Evolutionary conservation across 1,140 invertebrate genomes (phyloP), one percentile per base, ranked within the genome.

Genomic region (Stegodyphus mimosarum): DNA sequence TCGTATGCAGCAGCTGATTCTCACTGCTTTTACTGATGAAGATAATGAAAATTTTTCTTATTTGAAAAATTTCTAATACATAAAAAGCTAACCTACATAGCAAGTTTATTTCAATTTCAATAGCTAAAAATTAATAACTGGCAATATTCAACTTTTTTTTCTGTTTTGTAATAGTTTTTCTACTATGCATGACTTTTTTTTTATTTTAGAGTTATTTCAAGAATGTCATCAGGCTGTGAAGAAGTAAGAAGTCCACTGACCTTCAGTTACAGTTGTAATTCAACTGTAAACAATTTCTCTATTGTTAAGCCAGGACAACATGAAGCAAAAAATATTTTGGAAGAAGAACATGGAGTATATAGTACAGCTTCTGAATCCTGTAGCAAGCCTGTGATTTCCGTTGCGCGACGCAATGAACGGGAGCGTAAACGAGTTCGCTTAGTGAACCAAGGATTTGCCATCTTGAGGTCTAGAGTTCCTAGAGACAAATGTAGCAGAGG

Each of bases 371-470:
- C 55, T 15, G 60, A 33, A 15, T 49, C 63, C 7, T 60, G 18
- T 17, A 50, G 49, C 5, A 64, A 67, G 9, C 70, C 70, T 10
- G 71, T 74, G 13, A 67, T 83, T 6, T 83, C 80, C 10, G 55
- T 83, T 7, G 89, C 90, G 10, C 86, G 90, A 51, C 84, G 91
- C 15, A 91, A 91, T 87, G 90, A 91, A 83, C 86, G 91, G 0
- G 91, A 91, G 87, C 87, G 91, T 53, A 91, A 91, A 86, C 87
- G 91, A 3, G 91, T 91, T 5, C 90, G 90, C 78, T 88, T 90
- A 53, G 90, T 91, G 13, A 98, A 98, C 90, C 95, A 96, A 87
- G 95, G 96, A 7, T 97, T 96, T 89, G 95, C 95, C 0, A 94
- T 94, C 10, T 90, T 97, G 0, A 92, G 95, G n/a, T 93, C 95